These are phyloP conservation scores for Exephanes ischioxanthus DNA, from an alignment of 2,888 invertebrate genomes.

Conservation along the genomic window DNA sequence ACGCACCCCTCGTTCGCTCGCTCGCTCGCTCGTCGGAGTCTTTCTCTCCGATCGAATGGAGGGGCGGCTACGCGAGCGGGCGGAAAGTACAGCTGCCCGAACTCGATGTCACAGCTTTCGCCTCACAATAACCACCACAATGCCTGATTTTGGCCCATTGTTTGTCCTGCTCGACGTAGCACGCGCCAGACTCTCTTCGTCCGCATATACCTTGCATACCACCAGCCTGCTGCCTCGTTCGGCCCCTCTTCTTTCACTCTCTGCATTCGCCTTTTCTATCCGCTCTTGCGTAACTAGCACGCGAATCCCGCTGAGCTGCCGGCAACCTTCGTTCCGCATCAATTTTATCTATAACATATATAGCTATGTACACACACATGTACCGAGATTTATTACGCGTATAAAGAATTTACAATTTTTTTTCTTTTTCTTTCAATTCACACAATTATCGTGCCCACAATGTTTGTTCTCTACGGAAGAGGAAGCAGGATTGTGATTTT, in stretches of 20 bases:
- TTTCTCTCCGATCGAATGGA: slow-evolving; percentile 44
- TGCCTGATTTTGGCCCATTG: slow-evolving; percentile 83
- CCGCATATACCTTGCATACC: slow-evolving; percentile 63
- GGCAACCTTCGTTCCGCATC: slow-evolving; percentile 19
- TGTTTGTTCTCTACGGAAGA: no score
- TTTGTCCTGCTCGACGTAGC: slow-evolving; percentile 77
- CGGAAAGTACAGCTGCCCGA: slow-evolving; percentile 80
- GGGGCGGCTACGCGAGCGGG: slow-evolving; percentile 56
- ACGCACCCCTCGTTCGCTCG: slow-evolving; percentile 50
- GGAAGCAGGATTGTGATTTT: no score
- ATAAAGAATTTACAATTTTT: neutral
- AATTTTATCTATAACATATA: slow-evolving; percentile 2
- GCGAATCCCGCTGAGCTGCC: slow-evolving; percentile 3
- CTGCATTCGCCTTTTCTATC: slow-evolving; percentile 14
- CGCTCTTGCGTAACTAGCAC: slow-evolving; percentile 34
- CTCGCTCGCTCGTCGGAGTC: slow-evolving; percentile 26
- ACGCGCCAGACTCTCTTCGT: slow-evolving; percentile 75
- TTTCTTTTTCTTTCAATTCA: neutral
- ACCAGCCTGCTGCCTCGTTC: slow-evolving; percentile 48
- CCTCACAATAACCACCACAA: slow-evolving; percentile 81
- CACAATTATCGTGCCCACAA: no score
- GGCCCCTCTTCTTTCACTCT: slow-evolving; percentile 23
- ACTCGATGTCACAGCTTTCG: slow-evolving; percentile 84
- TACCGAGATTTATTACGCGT: neutral
- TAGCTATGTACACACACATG: no score